phyloP scores from a whole-genome alignment of 2,797 vertebrate genomes.

The Lateolabrax maculatus region DNA sequence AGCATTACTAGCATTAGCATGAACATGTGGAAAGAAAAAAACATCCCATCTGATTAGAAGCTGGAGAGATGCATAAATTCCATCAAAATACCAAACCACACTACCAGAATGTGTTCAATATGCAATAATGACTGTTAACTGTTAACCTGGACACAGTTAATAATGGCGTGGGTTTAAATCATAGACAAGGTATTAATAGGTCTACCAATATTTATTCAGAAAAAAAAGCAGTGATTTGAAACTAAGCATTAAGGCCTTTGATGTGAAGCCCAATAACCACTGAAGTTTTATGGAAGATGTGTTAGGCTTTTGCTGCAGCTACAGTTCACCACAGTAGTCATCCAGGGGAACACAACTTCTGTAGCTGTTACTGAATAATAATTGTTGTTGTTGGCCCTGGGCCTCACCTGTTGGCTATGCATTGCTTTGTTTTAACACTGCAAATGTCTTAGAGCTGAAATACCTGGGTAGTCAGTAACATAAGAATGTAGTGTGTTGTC shows the following conservation, averaged over 20 bases:
- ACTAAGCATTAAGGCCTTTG: background rate
- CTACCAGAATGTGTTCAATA: background rate
- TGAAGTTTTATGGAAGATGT: background rate
- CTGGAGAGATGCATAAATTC: background rate
- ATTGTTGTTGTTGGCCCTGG: background rate
- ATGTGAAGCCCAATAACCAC: background rate
- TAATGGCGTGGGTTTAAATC: background rate
- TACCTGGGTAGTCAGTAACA: background rate
- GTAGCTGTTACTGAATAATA: background rate
- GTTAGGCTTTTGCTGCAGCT: too few species aligned
- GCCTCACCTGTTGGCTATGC: background rate
- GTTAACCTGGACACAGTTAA: background rate
- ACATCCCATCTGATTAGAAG: background rate
- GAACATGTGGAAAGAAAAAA: background rate
- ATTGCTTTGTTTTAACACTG: background rate
- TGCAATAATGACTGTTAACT: background rate
- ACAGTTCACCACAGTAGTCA: too few species aligned
- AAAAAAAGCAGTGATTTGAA: background rate
- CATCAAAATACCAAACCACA: background rate
- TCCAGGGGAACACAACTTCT: too few species aligned
- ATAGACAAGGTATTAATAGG: background rate
- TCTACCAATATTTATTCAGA: background rate
- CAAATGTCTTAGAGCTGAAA: background rate
- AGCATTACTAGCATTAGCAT: background rate
- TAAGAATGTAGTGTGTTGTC: too few species aligned